phyloP scores from a whole-genome alignment of 1,140 invertebrate genomes.

The Lasioglossum albipes region DNA sequence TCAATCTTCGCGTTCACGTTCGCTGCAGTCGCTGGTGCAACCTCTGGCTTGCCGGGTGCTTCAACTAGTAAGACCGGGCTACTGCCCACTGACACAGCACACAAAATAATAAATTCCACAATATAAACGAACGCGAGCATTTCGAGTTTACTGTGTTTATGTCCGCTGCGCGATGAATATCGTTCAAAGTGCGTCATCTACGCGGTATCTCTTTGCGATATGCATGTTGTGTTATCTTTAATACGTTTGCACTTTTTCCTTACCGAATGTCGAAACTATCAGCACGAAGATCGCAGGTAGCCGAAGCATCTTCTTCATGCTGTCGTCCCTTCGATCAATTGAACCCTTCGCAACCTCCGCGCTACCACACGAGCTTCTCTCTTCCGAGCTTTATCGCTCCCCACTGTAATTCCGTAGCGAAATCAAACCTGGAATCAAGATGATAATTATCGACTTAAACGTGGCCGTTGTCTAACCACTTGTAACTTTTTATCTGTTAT shows the following conservation, averaged over 20 bases:
- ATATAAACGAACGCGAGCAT: neutral
- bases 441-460: constrained; percentile 22
- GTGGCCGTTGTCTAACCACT: too few species aligned
- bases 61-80: neutral
- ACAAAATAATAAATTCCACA: neutral
- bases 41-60: neutral
- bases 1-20: neutral
- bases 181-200: neutral
- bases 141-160: neutral
- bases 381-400: neutral
- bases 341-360: neutral
- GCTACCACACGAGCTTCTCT: neutral
- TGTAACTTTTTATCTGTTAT: constrained; percentile 18
- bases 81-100: neutral
- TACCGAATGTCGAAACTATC: constrained; percentile 39
- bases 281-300: constrained; percentile 9
- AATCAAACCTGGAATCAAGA: constrained; percentile 38
- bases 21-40: too few species aligned
- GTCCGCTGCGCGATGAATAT: neutral
- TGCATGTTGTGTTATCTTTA: neutral
- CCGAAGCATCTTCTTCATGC: constrained; percentile 14
- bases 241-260: neutral
- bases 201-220: neutral
- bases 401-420: neutral
- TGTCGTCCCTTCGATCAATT: too few species aligned